Conservation (phyloP, 2,113 vertebrate genomes). For the Dromas ardeola region DNA sequence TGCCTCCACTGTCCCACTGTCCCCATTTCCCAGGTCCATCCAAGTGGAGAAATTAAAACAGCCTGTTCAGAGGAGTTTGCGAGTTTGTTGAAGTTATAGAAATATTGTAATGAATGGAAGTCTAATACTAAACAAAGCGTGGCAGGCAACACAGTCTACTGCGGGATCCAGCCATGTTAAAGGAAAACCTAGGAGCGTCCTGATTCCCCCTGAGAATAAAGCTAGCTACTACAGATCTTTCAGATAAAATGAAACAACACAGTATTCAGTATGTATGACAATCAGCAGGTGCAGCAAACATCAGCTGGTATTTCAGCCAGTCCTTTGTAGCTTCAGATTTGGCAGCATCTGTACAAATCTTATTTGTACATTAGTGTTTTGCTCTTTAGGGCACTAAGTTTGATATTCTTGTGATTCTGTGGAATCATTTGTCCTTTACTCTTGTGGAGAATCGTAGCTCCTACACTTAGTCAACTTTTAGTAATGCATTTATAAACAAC, state of each 20-base stretch:
- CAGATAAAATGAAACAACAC: neutral
- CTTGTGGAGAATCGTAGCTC: neutral
- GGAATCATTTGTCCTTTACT: neutral
- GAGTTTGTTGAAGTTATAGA: neutral
- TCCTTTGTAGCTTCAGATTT: neutral
- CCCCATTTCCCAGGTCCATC: neutral
- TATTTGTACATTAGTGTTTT: neutral
- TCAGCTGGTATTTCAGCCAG: slow-evolving; percentile 17
- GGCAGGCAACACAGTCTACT: neutral
- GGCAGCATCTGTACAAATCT: neutral
- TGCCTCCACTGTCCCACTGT: neutral
- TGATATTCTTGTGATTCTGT: neutral
- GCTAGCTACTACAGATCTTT: neutral
- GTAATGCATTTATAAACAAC: neutral
- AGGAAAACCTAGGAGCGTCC: neutral
- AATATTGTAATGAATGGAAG: neutral
- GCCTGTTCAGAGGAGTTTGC: neutral
- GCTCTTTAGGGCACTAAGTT: neutral
- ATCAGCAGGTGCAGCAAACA: slow-evolving; percentile 4
- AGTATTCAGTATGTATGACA: neutral
- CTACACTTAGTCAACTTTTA: neutral
- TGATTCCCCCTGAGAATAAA: neutral
- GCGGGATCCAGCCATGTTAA: neutral
- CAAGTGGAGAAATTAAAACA: neutral
- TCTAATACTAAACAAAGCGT: neutral